Evolutionary conservation across 2,113 vertebrate genomes (phyloP).

Genomic region (Prietella phreatophila): DNA sequence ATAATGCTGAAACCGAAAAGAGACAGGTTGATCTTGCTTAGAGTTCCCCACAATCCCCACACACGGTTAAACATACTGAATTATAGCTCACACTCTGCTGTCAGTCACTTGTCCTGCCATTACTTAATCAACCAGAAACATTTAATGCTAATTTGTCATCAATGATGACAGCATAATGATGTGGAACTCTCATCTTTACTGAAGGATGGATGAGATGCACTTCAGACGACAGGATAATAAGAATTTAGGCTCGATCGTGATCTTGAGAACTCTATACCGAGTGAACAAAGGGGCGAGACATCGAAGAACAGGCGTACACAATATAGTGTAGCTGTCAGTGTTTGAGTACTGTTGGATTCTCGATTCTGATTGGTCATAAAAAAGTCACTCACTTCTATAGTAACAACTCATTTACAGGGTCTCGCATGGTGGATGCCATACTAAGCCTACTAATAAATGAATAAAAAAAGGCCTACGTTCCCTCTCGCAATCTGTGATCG

Average conservation of each 20-base stretch:
- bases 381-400: neutral
- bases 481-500: too few relatives aligned
- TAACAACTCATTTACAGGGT: neutral
- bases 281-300: neutral
- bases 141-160: conserved; percentile 28
- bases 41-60: neutral
- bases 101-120: conserved; percentile 26
- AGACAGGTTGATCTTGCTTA: neutral
- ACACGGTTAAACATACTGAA: conserved; percentile 11
- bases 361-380: neutral
- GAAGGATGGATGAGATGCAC: neutral
- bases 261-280: neutral
- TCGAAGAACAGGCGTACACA: neutral
- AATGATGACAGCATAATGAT: conserved; percentile 8
- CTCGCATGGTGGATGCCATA: neutral
- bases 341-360: neutral
- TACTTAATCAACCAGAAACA: conserved; percentile 21
- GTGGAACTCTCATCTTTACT: neutral
- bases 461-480: too few relatives aligned
- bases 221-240: neutral
- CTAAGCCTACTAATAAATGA: neutral
- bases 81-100: conserved; percentile 30
- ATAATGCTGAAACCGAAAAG: neutral
- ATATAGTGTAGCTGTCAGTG: neutral
- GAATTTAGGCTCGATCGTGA: neutral